Conservation (phyloP, 1,140 invertebrate genomes). For the Copidosoma floridanum region DNA sequence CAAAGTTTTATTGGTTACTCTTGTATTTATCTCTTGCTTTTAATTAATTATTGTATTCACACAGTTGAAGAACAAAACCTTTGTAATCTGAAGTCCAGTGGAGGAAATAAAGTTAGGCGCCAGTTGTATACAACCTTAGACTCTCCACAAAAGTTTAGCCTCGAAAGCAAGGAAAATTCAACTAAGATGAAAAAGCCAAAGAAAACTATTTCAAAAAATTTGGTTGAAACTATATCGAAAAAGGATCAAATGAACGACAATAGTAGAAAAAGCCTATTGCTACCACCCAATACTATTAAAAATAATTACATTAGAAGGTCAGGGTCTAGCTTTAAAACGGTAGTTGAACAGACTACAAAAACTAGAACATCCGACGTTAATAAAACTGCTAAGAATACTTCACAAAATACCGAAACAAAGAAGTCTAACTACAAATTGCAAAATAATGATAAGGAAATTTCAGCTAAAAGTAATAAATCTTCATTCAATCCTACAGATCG, state of each 20-base stretch:
- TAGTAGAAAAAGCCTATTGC: constrained; percentile 29
- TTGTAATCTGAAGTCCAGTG: background rate
- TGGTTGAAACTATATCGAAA: background rate
- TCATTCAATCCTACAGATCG: too few relatives aligned
- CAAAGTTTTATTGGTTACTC: background rate
- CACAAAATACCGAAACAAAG: background rate
- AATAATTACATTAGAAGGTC: constrained; percentile 27
- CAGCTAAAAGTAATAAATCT: too few relatives aligned
- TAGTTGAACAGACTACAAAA: constrained; percentile 5
- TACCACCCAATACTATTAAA: constrained; percentile 37
- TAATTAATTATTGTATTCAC: background rate
- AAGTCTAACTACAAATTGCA: too few relatives aligned
- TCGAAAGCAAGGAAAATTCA: constrained; percentile 8
- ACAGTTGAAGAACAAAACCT: background rate
- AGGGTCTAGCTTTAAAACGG: background rate
- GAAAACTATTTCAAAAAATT: constrained; percentile 1
- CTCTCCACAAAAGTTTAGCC: background rate
- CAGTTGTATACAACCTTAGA: constrained; percentile 31
- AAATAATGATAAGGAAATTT: background rate
- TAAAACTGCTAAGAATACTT: background rate
- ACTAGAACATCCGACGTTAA: background rate
- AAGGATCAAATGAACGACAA: background rate
- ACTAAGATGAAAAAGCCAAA: background rate
- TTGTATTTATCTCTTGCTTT: too few relatives aligned
- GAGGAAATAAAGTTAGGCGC: constrained; percentile 20